Conservation (phyloP, 2,797 vertebrate species). For the Neopelma chrysocephalum region DNA sequence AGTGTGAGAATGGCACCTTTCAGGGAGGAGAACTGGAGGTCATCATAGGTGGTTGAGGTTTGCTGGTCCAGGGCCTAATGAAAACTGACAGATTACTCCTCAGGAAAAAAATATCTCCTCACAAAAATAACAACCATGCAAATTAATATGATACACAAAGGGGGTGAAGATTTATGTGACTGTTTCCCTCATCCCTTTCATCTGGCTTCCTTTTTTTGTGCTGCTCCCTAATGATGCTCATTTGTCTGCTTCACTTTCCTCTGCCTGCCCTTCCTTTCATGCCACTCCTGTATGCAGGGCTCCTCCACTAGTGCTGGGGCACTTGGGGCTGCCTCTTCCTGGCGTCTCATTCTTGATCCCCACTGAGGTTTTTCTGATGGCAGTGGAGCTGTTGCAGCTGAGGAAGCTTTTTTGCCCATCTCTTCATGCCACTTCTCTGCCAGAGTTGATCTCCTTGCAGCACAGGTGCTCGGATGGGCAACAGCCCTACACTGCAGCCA, state of each 20-base stretch:
- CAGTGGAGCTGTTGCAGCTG: neutral
- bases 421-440: neutral
- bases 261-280: neutral
- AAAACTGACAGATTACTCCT: conserved; percentile 46
- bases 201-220: neutral
- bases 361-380: neutral
- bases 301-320: neutral
- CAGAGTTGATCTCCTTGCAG: rapidly evolving
- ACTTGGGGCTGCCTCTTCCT: neutral
- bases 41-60: neutral
- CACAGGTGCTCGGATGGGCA: neutral
- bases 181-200: neutral
- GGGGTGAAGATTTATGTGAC: conserved; percentile 31
- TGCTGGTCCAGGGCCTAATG: conserved; percentile 6
- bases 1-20: neutral
- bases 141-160: conserved; percentile 22
- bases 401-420: neutral
- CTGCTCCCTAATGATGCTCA: conserved; percentile 19
- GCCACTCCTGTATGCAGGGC: neutral
- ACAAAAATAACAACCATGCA: conserved; percentile 39
- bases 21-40: conserved; percentile 1
- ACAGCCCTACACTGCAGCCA: neutral
- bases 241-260: conserved; percentile 7
- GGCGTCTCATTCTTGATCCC: neutral
- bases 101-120: neutral